phyloP scores from a whole-genome alignment of 2,888 invertebrate species.

The Nephrocerus scutellatus region DNA sequence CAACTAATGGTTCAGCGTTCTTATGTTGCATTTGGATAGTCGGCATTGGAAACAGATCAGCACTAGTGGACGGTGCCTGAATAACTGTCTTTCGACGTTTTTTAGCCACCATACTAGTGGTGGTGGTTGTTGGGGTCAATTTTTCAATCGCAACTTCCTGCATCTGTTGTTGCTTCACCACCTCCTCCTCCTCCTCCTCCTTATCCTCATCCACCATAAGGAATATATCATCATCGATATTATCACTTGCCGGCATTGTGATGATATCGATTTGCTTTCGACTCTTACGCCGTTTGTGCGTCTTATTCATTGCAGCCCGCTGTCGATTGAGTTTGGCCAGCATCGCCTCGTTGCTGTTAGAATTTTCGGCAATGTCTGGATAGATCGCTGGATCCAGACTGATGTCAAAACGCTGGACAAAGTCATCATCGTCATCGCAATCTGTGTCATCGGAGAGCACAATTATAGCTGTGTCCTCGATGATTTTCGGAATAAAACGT shows the following conservation, averaged over 20 bases:
- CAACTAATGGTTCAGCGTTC: too few species aligned
- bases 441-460: constrained; percentile 32
- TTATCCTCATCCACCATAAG: constrained; percentile 42
- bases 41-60: too few species aligned
- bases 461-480: constrained; percentile 19
- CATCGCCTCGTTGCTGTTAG: constrained; percentile 32
- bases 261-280: constrained; percentile 22
- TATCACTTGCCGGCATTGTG: constrained; percentile 20
- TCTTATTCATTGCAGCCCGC: constrained; percentile 27
- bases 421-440: constrained; percentile 23
- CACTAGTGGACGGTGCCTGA: constrained; percentile 22
- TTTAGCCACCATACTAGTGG: background rate
- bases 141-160: constrained; percentile 5
- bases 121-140: constrained; percentile 8
- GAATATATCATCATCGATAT: constrained; percentile 37
- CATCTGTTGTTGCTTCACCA: constrained; percentile 1
- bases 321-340: constrained; percentile 36
- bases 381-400: constrained; percentile 27
- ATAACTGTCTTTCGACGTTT: constrained; percentile 35
- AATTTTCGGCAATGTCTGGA: constrained; percentile 22
- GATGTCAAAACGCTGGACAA: constrained; percentile 24
- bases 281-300: constrained; percentile 26
- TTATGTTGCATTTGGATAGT: too few species aligned
- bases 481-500: constrained; percentile 14
- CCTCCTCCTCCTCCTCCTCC: constrained; percentile 13